Evolutionary conservation across 1,140 invertebrate species (phyloP).

Genomic region (Magallana angulata): DNA sequence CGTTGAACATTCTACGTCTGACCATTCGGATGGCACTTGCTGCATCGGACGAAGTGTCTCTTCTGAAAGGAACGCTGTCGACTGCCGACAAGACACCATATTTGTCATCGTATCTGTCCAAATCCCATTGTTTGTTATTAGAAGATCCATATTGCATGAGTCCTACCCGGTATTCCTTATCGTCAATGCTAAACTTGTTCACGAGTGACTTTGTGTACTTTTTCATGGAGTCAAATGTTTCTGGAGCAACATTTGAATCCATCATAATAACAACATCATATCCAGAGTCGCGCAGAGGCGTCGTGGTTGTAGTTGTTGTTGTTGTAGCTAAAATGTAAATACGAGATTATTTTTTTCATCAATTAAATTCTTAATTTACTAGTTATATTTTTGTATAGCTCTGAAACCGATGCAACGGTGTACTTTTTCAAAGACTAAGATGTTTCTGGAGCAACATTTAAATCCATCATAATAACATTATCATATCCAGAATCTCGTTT

Average conservation of each 20-base stretch:
- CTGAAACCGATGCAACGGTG: slow-evolving; percentile 19
- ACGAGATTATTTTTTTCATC: too few relatives aligned
- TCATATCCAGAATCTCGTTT: slow-evolving; percentile 62
- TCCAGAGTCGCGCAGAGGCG: slow-evolving; percentile 47
- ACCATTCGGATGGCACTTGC: slow-evolving; percentile 52
- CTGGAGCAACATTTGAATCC: slow-evolving; percentile 66
- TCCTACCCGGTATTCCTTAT: slow-evolving; percentile 58
- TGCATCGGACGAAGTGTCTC: slow-evolving; percentile 56
- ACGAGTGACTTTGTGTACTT: slow-evolving; percentile 65
- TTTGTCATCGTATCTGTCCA: slow-evolving; percentile 53
- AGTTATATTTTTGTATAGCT: too few relatives aligned
- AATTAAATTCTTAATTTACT: too few relatives aligned
- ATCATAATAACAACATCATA: slow-evolving; percentile 73
- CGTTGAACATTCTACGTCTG: slow-evolving; percentile 55
- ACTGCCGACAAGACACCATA: slow-evolving; percentile 49
- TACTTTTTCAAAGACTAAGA: slow-evolving; percentile 63
- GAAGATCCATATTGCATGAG: slow-evolving; percentile 60
- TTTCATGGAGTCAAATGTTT: slow-evolving; percentile 62
- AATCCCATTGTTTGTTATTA: slow-evolving; percentile 56
- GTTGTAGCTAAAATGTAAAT: not conserved
- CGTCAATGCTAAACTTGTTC: slow-evolving; percentile 55
- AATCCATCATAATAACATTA: slow-evolving; percentile 71
- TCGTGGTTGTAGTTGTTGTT: slow-evolving; percentile 2
- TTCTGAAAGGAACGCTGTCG: slow-evolving; percentile 50
- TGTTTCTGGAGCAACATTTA: slow-evolving; percentile 62